Evolutionary conservation across 2,888 invertebrate genomes (phyloP), one percentile per base, ranked within the genome.

Genomic region (Zonitis immaculata): DNA sequence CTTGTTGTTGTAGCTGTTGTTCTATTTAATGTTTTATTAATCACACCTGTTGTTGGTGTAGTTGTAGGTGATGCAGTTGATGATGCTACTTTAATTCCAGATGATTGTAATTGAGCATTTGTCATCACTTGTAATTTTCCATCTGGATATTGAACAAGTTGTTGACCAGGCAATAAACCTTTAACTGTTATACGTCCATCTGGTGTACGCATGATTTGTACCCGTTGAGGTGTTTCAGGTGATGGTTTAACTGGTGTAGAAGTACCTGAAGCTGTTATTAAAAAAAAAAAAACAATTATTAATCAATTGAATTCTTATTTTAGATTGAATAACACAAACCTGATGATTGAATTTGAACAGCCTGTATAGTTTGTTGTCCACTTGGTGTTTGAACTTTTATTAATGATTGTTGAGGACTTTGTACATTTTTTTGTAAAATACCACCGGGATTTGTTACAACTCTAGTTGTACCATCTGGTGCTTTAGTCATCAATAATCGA

Each of bases 141-240:
- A 74, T 96, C 95, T 0, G 95, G 89, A 83, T 94, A 88, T 73
- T 95, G 91, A 42, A 95, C 87, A 51, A 96, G 78, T 70, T 95
- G 95, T 71, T 96, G 96, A 49, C 95, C 95, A 43, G 94, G 91
- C 74, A 92, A 82, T 7, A 96, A 79, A 1, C 96, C 96, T 55
- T 91, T 85, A 1, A 96, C 95, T 65, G 94, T 91, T 12, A 95
- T 79, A 76, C 94, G 93, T 20, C 95, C 95, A 74, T 94, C 93
- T 0, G 92, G 89, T 0, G 90, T 86, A 61, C 92, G 87, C 67
- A 93, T 86, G 61, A 96, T 92, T 79, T 95, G 95, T 11, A 96
- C 90, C 71, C 89, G 89, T 72, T 92, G 91, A 11, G 80, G 80
- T 11, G 49, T 30, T 14, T 56, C 56, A 20, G 76, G 67, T n/a